Base-by-base conservation (phyloP, 2,888 invertebrate species). In the Rhogogaster chlorosoma region DNA sequence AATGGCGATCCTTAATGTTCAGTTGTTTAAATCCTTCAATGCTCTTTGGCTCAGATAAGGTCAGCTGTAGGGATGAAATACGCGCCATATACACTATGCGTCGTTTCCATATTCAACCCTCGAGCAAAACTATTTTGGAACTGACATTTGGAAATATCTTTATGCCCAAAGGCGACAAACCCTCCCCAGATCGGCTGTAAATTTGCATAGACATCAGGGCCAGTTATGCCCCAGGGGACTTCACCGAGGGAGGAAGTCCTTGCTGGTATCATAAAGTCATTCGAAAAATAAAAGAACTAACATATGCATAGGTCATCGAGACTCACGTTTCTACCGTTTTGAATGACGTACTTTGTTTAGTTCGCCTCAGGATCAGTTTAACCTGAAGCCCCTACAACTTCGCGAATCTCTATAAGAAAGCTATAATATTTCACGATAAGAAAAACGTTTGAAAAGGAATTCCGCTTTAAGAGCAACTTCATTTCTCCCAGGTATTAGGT, bases 131-230 rank as follows among this genome's bases (percentile, higher is more conserved):
- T 80, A 80, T 80, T 61, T 80, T 38, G 38, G 36, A 80, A n/a
- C 38, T 80, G 80, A 80, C 80, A 80, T 80, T 80, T 80, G n/a
- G 15, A 61, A 80, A 80, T 80, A 80, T 80, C 80, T 61, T 57
- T 22, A 10, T 61, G 15, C 80, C 80, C 80, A 61, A 77, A 32
- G 80, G 80, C 80, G 49, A 61, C 57, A 38, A 26, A n/a, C 80
- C 80, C 80, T 61, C 7, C n/a, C 36, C 49, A 49, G 26, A 42
- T 42, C 49, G 53, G 29, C 26, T 26, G 61, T 36, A 49, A 49
- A 80, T 80, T 80, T 80, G 61, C 80, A 80, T 80, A 61, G 18
- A 80, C 80, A 80, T 80, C 80, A 80, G 61, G 80, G 38, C 80
- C 80, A 80, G 61, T 80, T 38, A 12, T 80, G 80, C 80, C 80